These are phyloP conservation scores for Melanotaenia pygmaea DNA, from an alignment of 2,797 vertebrate genomes.

Conservation along the genomic window DNA sequence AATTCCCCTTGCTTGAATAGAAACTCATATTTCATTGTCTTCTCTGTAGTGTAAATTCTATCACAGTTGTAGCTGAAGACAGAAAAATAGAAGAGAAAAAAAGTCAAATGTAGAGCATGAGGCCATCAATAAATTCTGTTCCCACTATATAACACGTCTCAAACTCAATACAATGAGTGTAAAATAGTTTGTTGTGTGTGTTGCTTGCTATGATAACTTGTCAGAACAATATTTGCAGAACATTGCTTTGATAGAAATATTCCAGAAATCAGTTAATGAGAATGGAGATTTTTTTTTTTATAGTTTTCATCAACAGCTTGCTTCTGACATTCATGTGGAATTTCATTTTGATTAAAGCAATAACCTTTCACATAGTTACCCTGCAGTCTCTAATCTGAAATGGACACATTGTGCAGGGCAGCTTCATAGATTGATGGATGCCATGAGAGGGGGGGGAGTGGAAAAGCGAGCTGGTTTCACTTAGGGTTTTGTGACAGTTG, in stretches of 20 bases:
- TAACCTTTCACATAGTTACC: slow-evolving; percentile 9
- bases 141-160: slow-evolving; percentile 36
- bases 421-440: slow-evolving; percentile 52
- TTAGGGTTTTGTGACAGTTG: slow-evolving; percentile 37
- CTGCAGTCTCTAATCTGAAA: slow-evolving; percentile 23
- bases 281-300: slow-evolving; percentile 19
- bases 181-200: slow-evolving; percentile 41
- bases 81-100: slow-evolving; percentile 15
- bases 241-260: slow-evolving; percentile 52
- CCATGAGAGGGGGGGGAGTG: slow-evolving; percentile 34
- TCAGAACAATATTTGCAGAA: slow-evolving; percentile 53
- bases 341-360: slow-evolving; percentile 32
- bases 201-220: slow-evolving; percentile 38
- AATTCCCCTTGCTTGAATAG: slow-evolving; percentile 47
- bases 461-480: slow-evolving; percentile 13
- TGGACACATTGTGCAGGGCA: slow-evolving; percentile 19
- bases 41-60: slow-evolving; percentile 41
- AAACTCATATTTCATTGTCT: slow-evolving; percentile 48
- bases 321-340: slow-evolving; percentile 35
- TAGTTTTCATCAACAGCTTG: slow-evolving; percentile 36
- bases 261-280: slow-evolving; percentile 47
- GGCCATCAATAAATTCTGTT: slow-evolving; percentile 58
- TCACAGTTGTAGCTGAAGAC: slow-evolving; percentile 54
- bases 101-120: slow-evolving; percentile 44
- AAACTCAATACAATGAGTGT: slow-evolving; percentile 57